Base-by-base conservation (phyloP, 2,113 vertebrate species). In the Heterotis niloticus region DNA sequence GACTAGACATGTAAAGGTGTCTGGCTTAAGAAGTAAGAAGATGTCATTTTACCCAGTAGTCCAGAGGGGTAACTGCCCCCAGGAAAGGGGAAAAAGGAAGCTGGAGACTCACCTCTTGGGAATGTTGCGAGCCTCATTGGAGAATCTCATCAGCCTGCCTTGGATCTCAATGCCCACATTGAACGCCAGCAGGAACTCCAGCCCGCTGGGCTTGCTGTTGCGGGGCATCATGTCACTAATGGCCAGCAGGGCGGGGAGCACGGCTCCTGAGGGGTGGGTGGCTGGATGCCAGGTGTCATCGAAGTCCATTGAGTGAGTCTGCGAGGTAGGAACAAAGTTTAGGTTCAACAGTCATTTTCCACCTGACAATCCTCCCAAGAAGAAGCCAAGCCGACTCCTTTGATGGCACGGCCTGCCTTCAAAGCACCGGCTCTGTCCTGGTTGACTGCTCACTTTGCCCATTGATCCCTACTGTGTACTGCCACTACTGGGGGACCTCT, bases 241-340 rank as follows among this genome's bases (percentile, higher is more conserved):
- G 10, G 95, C 94, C 75, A 96, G 82, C 57, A 96, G 90, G 81
- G 94, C 94, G 0, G 94, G 95, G 54, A 96, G 89, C 0, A 97
- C 91, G 0, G 94, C 95, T 7, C 95, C 95, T 0, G 94, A 96
- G 0, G 94, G 95, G 44, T 96, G 95, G 23, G 95, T 96, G 80
- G 95, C 94, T 28, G 95, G 94, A 81, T 96, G 93, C 94, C 95
- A 96, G 5, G 94, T 96, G 75, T 96, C 95, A 16, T 96, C 95
- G 56, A 96, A 96, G 85, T 96, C 95, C 95, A 96, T 96, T 54
- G 95, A 94, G 83, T 96, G 95, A 78, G 91, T 90, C 95, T 96
- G 86, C 23, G 69, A 26, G 74, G 51, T 18, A 16, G 26, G 24
- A 83, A 82, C 0, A 24, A 75, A 64, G 26, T 0, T 0, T 44